phyloP scores from a whole-genome alignment of 2,113 vertebrate species.

The Tympanuchus pallidicinctus region DNA sequence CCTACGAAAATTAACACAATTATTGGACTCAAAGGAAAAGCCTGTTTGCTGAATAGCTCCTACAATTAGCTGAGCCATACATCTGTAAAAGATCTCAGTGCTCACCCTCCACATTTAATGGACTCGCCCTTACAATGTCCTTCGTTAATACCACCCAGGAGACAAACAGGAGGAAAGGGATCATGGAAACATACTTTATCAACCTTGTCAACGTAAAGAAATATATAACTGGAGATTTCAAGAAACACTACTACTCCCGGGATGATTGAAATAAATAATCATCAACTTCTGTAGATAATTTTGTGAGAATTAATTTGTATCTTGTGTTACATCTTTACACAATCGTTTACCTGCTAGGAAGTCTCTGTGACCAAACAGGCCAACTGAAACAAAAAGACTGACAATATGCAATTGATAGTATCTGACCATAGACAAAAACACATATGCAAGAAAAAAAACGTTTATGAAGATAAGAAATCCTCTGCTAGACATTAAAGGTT shows the following conservation, averaged over 20 bases:
- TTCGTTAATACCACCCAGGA: neutral
- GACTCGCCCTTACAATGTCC: neutral
- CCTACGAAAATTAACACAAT: neutral
- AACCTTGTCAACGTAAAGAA: neutral
- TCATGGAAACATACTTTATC: neutral
- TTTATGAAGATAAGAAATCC: too few relatives aligned
- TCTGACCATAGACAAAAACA: neutral
- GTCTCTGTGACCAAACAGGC: neutral
- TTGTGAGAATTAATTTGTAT: neutral
- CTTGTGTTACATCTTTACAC: neutral
- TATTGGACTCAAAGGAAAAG: constrained; percentile 8
- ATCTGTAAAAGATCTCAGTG: neutral
- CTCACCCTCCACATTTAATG: neutral
- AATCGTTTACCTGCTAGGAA: neutral
- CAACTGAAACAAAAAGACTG: neutral
- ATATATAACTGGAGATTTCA: neutral
- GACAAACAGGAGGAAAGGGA: neutral
- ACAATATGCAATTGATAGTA: neutral
- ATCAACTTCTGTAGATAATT: neutral
- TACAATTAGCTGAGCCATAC: neutral
- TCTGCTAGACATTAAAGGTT: too few relatives aligned
- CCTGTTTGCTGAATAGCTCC: neutral
- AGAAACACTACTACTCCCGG: neutral
- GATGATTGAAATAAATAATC: neutral
- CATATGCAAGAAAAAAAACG: too few relatives aligned